Evolutionary conservation across 2,888 invertebrate genomes (phyloP).

Genomic region (Tipula helvola): DNA sequence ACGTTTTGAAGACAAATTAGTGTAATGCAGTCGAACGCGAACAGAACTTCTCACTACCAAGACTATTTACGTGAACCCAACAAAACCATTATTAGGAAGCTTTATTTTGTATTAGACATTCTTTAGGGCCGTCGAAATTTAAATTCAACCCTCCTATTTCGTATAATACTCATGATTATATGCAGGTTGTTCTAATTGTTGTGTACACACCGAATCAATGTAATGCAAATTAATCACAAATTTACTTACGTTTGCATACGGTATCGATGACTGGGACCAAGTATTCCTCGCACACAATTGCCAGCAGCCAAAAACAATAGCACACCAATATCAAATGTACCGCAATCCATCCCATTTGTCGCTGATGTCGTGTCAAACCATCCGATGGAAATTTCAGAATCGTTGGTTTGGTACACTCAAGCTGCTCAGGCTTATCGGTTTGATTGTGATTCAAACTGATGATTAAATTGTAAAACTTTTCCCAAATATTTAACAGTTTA

Average conservation of each 20-base stretch:
- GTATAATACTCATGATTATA: neutral
- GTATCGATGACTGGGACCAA: constrained; percentile 78
- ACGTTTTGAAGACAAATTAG: no score
- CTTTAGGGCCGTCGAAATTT: no score
- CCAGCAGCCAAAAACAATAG: constrained; percentile 69
- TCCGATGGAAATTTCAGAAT: constrained; percentile 69
- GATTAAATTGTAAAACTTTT: neutral
- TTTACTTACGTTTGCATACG: constrained; percentile 61
- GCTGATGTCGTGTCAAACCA: constrained; percentile 52
- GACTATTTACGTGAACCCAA: no score
- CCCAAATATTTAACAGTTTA: neutral
- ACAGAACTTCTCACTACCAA: no score
- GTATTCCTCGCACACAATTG: constrained; percentile 74
- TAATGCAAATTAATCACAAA: no score
- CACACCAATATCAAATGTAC: constrained; percentile 27
- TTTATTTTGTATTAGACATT: no score
- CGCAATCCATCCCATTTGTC: constrained; percentile 35
- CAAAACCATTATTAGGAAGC: no score
- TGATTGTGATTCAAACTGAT: constrained; percentile 22
- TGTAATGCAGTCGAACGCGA: no score
- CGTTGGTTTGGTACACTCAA: constrained; percentile 53
- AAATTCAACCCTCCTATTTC: no score
- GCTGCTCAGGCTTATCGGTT: constrained; percentile 22
- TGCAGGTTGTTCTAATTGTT: no score
- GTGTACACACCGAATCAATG: no score